Base-by-base conservation (phyloP, 2,797 vertebrate genomes). In the Cephalopachus bancanus region DNA sequence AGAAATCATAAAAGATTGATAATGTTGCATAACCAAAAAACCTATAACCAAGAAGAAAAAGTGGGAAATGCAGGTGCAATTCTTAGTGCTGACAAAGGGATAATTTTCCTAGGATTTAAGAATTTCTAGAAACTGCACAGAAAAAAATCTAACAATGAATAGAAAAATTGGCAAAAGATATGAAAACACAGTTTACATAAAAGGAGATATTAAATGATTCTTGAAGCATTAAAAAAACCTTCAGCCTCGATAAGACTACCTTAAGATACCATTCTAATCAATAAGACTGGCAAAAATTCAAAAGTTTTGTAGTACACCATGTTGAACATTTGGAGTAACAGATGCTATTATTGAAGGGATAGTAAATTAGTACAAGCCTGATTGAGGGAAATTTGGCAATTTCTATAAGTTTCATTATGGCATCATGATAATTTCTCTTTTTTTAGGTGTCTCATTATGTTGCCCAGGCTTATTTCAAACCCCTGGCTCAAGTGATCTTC, bases 21-120 rank as follows among this genome's bases (percentile, higher is more conserved):
- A 57, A 49, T 89, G 59, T 95, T 90, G 16, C 20, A 22, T 74
- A 92, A 60, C n/a, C 71, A 72, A 75, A 69, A 64, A 79, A 51
- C 30, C 20, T 6, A 62, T 51, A 86, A 51, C 37, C n/a, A 55
- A 79, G 28, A 83, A 33, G 0, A 28, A 20, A 89, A 24, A 60
- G 28, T 24, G 12, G 20, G 7, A 86, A n/a, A 49, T 8, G 3
- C 57, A 62, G 60, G 74, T 75, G 7, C 1, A 90, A 37, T 37
- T 87, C 30, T 67, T 92, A 83, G 24, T 83, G 33, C 44, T 51
- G n/a, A 51, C n/a, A 60, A 26, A 76, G 65, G 14, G 5, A 75
- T 86, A 71, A 59, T 87, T 88, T 91, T 28, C 44, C 19, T 88
- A 59, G 20, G n/a, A 93, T 51, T 83, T 91, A 44, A 83, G 57